phyloP scores from a whole-genome alignment of 1,140 invertebrate species.

The Olivierus martensii region DNA sequence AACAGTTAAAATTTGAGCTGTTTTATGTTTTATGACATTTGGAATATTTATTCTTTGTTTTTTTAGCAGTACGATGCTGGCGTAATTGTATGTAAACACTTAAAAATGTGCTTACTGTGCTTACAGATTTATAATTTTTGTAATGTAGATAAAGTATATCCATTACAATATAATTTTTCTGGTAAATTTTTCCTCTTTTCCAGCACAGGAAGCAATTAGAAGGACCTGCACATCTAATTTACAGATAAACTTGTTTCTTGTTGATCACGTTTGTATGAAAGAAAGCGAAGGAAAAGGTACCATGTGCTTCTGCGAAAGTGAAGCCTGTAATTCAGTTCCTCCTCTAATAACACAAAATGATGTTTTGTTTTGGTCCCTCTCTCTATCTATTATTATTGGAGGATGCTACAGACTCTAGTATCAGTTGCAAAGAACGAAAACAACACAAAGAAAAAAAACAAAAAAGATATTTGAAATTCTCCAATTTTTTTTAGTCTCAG shows the following conservation, averaged over 20 bases:
- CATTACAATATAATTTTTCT: neutral
- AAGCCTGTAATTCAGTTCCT: constrained; percentile 62
- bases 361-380: too few relatives aligned
- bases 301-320: constrained; percentile 95
- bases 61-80: neutral
- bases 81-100: neutral
- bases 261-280: constrained; percentile 94
- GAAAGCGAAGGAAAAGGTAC: constrained; percentile 90
- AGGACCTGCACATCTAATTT: constrained; percentile 81
- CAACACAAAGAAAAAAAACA: too few relatives aligned
- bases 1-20: too few relatives aligned
- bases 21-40: too few relatives aligned
- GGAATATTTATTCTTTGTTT: too few relatives aligned
- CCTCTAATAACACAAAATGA: too few relatives aligned
- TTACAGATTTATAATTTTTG: neutral
- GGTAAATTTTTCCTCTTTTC: constrained; percentile 1
- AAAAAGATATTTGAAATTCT: too few relatives aligned
- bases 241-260: constrained; percentile 91
- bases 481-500: too few relatives aligned
- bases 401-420: too few relatives aligned
- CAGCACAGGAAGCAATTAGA: constrained; percentile 38
- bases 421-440: too few relatives aligned
- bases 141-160: neutral
- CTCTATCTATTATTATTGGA: too few relatives aligned
- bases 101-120: neutral